Conservation (phyloP, 2,113 vertebrate genomes). For the Epinephelus lanceolatus region DNA sequence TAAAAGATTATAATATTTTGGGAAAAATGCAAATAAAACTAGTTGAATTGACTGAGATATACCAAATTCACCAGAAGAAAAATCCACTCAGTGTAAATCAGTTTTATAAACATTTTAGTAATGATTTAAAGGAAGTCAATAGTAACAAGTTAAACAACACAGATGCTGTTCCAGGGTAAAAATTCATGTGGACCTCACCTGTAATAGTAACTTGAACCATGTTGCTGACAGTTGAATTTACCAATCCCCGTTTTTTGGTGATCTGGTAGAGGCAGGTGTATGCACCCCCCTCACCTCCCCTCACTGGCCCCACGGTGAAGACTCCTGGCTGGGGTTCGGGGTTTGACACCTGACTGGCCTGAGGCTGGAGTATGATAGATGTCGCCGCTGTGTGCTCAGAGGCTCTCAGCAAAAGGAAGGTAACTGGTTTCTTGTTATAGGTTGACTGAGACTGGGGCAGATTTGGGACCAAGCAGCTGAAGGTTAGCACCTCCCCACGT, state of each 20-base stretch:
- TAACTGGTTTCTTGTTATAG: neutral
- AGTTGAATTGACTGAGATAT: neutral
- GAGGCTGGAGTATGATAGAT: conserved; percentile 22
- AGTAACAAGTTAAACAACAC: neutral
- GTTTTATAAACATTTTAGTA: too few species aligned
- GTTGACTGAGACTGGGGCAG: conserved; percentile 2
- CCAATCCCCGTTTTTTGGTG: neutral
- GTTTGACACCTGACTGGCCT: conserved; percentile 33
- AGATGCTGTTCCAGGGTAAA: too few species aligned
- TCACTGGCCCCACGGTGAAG: conserved; percentile 76
- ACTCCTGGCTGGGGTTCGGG: conserved; percentile 40
- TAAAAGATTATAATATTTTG: neutral
- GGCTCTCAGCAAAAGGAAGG: conserved; percentile 63
- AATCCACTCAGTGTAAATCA: neutral
- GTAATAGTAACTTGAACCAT: conserved; percentile 61
- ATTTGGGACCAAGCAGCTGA: conserved; percentile 65
- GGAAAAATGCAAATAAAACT: neutral
- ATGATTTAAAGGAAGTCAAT: neutral
- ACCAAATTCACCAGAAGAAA: neutral
- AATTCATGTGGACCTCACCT: conserved; percentile 52
- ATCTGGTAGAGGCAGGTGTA: conserved; percentile 80
- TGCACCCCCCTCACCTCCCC: conserved; percentile 61
- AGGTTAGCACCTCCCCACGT: conserved; percentile 60
- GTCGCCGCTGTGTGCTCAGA: neutral
- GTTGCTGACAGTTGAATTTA: conserved; percentile 77